Base-by-base conservation (phyloP, 2,888 invertebrate species). In the Ectobius pallidus region DNA sequence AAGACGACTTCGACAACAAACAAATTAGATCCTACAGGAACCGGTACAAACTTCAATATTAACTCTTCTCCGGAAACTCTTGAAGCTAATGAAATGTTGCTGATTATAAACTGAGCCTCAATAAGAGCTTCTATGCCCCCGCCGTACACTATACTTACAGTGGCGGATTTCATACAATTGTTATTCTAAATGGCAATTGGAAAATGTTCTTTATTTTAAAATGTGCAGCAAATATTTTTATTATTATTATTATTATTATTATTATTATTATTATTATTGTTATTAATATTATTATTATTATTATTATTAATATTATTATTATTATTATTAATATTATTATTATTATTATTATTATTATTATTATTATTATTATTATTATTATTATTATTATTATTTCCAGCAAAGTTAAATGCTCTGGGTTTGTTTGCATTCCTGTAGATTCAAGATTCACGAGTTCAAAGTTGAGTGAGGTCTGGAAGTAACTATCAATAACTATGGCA, bases 41-140 rank as follows among this genome's bases (percentile, higher is more conserved):
- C n/a, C n/a, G 39, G 42, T 42, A n/a, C 42, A 25, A 42, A 63
- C 63, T 25, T 42, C 63, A 63, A 42, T 63, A 42, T 63, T 42
- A 63, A 25, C 42, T 22, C 63, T 25, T 6, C 52, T 25, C 61
- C 16, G n/a, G 18, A 27, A 61, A 30, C 34, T 27, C 58, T 58
- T 61, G n/a, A 27, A 39, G 42, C 39, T 63, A 42, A 42, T 42
- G 42, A 34, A 62, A 39, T 25, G 32, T 30, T 32, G 18, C n/a
- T n/a, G n/a, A n/a, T n/a, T n/a, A n/a, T n/a, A n/a, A n/a, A n/a
- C n/a, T n/a, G n/a, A n/a, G n/a, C n/a, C n/a, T n/a, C n/a, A n/a
- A n/a, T n/a, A n/a, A n/a, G n/a, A n/a, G n/a, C n/a, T n/a, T n/a
- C n/a, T n/a, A n/a, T n/a, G n/a, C n/a, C n/a, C n/a, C n/a, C n/a